These are phyloP conservation scores for Gandaritis pyraliata DNA, from an alignment of 2,888 invertebrate species.

Conservation along the genomic window DNA sequence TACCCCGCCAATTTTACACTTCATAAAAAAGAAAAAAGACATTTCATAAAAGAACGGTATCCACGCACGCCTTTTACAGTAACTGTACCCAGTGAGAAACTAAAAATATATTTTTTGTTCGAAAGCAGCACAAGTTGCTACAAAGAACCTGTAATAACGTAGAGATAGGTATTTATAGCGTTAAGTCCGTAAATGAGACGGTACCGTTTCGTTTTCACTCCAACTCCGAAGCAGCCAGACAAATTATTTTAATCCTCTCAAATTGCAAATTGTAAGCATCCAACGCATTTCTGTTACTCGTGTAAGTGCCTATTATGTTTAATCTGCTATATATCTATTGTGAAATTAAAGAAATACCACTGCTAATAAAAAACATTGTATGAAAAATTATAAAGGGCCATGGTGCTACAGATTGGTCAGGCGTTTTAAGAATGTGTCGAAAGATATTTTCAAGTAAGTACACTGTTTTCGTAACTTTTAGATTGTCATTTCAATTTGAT, in stretches of 20 bases:
- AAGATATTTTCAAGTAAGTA: constrained; percentile 15
- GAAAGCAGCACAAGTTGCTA: neutral
- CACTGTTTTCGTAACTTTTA: constrained; percentile 26
- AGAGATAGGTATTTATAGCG: constrained; percentile 14
- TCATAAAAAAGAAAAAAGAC: too few relatives aligned
- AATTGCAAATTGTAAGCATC: constrained; percentile 15
- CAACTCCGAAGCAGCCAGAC: constrained; percentile 11
- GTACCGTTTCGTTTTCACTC: constrained; percentile 9
- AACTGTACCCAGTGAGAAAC: too few relatives aligned
- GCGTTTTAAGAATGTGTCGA: constrained; percentile 14
- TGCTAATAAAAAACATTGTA: neutral
- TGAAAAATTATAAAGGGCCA: neutral
- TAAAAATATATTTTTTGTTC: neutral
- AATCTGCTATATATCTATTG: constrained; percentile 1
- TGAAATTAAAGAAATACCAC: neutral
- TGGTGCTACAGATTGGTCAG: too few relatives aligned
- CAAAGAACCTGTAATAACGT: constrained; percentile 9
- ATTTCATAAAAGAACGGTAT: too few relatives aligned
- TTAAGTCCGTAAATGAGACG: neutral
- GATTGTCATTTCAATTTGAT: constrained; percentile 43
- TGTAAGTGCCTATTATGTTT: constrained; percentile 11
- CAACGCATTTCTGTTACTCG: constrained; percentile 19
- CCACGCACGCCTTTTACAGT: too few relatives aligned
- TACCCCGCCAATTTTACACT: too few relatives aligned
- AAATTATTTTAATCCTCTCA: constrained; percentile 18